Evolutionary conservation across 2,888 invertebrate genomes (phyloP).

Genomic region (Cinara cedri): DNA sequence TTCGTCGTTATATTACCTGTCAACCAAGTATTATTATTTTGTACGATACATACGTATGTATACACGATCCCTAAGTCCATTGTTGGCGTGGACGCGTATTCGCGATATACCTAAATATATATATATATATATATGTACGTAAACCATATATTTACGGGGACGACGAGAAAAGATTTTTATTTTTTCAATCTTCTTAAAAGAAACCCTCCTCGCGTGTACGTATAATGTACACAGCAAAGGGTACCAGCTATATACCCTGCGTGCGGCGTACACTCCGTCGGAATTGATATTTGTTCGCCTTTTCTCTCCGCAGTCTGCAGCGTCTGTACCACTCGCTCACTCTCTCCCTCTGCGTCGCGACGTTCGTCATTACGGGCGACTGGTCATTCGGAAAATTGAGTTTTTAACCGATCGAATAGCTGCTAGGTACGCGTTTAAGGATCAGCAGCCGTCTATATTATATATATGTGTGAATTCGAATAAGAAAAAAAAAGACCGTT

Average conservation of each 20-base stretch:
- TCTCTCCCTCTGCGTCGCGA: not conserved
- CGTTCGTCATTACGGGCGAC: slow-evolving; percentile 18
- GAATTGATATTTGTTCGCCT: slow-evolving; percentile 48
- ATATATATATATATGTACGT: too few relatives aligned
- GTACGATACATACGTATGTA: not conserved
- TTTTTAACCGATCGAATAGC: slow-evolving; percentile 35
- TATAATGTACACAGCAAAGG: not conserved
- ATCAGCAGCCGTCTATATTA: not conserved
- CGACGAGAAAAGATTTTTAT: slow-evolving; percentile 36
- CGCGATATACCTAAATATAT: too few relatives aligned
- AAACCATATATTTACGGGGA: too few relatives aligned
- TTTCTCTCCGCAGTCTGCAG: too few relatives aligned
- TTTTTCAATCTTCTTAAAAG: slow-evolving; percentile 48
- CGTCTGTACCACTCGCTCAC: too few relatives aligned
- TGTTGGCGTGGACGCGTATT: slow-evolving; percentile 2
- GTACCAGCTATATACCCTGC: too few relatives aligned
- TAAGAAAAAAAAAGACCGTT: slow-evolving; percentile 25
- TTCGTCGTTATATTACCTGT: slow-evolving; percentile 43
- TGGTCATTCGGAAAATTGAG: slow-evolving; percentile 56
- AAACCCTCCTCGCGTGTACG: slow-evolving; percentile 8
- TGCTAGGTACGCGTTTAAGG: too few relatives aligned
- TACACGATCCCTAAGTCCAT: slow-evolving; percentile 7
- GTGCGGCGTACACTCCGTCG: too few relatives aligned
- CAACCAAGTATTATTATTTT: slow-evolving; percentile 5
- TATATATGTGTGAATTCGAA: slow-evolving; percentile 6